phyloP scores from a whole-genome alignment of 2,797 vertebrate species.

The Manis crassicaudata region DNA sequence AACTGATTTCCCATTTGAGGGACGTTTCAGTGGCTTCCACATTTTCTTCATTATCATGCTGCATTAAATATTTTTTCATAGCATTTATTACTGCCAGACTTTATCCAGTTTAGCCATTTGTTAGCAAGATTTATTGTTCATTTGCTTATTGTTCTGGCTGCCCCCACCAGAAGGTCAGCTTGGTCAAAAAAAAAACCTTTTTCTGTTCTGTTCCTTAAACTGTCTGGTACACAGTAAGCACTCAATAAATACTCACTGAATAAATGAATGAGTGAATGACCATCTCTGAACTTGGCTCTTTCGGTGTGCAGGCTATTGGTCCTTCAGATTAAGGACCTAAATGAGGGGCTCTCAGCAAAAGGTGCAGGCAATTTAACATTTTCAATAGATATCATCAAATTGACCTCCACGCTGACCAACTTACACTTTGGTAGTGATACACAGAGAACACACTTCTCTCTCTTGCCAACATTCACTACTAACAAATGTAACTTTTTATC shows the following conservation, averaged over 20 bases:
- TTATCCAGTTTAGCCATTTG: background rate
- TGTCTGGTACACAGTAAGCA: background rate
- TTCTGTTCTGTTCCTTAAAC: background rate
- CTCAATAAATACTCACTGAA: background rate
- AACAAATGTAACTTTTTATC: background rate
- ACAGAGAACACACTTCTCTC: background rate
- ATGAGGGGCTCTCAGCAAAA: background rate
- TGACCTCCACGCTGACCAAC: background rate
- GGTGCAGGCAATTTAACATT: background rate
- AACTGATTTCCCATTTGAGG: background rate
- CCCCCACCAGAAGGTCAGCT: background rate
- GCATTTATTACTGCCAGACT: background rate
- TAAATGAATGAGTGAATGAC: background rate
- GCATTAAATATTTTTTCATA: background rate
- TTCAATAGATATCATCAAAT: background rate
- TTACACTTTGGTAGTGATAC: background rate
- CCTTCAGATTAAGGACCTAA: background rate
- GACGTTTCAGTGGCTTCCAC: background rate
- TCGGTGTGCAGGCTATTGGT: background rate
- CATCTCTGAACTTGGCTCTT: background rate
- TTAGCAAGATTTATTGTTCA: background rate
- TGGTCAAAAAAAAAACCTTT: conserved; percentile 10
- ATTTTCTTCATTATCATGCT: background rate
- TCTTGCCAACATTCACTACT: background rate
- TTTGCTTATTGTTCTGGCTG: background rate